phyloP scores from a whole-genome alignment of 2,797 vertebrate species.

The Argya squamiceps region DNA sequence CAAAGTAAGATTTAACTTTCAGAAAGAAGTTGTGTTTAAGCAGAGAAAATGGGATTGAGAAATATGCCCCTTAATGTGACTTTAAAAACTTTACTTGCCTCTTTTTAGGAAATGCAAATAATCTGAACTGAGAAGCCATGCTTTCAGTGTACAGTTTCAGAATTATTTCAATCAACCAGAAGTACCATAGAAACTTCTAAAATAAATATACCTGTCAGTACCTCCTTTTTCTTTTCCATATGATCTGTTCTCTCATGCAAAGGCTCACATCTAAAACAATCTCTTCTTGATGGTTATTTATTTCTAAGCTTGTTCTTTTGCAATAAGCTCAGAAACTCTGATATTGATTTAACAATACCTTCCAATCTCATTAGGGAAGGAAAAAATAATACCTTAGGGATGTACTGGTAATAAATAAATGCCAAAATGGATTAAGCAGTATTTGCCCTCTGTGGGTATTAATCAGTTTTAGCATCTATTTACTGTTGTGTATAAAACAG shows the following conservation, averaged over 20 bases:
- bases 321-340: background rate
- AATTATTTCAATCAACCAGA: background rate
- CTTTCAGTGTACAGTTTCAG: background rate
- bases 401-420: background rate
- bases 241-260: background rate
- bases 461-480: background rate
- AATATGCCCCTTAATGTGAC: background rate
- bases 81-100: background rate
- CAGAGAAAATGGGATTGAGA: background rate
- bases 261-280: background rate
- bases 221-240: background rate
- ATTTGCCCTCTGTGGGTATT: background rate
- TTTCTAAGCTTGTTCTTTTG: background rate
- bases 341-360: background rate
- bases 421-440: background rate
- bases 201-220: background rate
- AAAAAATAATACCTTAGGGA: background rate
- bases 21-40: background rate
- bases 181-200: background rate
- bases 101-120: background rate
- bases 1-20: background rate
- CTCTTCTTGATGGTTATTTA: background rate
- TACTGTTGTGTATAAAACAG: conserved; percentile 22
- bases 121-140: background rate
- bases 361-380: background rate